Percentiles rank a stretch among this genome's conserved stretches.
Evolutionary conservation across 2,888 invertebrate species (phyloP).

Genomic region (Punctoribates punctum): DNA sequence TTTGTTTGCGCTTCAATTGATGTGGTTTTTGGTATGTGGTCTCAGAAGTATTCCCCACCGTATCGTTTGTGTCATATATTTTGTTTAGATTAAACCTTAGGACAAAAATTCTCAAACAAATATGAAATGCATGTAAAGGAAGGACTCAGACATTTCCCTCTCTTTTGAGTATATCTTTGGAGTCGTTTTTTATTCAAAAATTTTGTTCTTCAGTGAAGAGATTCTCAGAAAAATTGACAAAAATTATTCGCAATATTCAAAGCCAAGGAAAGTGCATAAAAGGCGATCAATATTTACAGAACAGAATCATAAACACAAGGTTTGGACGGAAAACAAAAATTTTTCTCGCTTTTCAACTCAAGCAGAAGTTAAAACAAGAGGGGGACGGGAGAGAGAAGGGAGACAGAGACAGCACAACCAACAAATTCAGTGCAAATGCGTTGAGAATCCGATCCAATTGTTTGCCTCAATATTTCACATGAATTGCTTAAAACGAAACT

Average conservation of each 20-base stretch:
- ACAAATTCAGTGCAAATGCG: neutral
- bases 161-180: neutral
- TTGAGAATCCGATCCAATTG: neutral
- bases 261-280: neutral
- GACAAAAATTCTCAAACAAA: neutral
- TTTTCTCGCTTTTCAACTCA: too few species aligned
- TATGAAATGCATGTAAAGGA: neutral
- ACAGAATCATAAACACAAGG: too few species aligned
- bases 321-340: too few species aligned
- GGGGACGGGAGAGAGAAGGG: neutral
- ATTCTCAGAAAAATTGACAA: neutral
- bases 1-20: constrained; percentile 10
- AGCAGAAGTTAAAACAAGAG: too few species aligned
- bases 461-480: neutral
- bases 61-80: constrained; percentile 5
- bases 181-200: neutral
- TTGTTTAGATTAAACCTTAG: neutral
- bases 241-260: neutral
- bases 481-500: neutral
- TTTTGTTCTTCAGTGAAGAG: neutral
- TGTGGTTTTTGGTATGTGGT: neutral
- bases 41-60: neutral
- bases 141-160: neutral
- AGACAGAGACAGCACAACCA: neutral
- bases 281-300: constrained; percentile 9